Evolutionary conservation across 2,113 vertebrate species (phyloP), one percentile per base, ranked within the genome.

Genomic region (Echinops telfairi): DNA sequence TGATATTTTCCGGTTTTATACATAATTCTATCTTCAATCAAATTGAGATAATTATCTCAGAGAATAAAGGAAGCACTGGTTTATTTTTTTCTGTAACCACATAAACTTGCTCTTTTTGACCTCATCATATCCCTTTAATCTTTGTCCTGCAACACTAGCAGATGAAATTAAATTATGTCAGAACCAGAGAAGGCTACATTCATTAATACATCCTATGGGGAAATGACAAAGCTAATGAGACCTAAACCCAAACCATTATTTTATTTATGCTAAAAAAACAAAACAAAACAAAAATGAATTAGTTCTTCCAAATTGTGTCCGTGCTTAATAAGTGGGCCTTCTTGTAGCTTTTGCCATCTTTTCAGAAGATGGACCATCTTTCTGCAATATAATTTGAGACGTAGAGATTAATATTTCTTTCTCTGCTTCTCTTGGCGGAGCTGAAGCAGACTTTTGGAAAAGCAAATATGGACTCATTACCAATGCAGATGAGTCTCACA

Each of bases 401-500:
- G 86, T 62, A 82, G 20, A 85, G 57, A 80, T 10, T 7, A 86
- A 43, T 43, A 22, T 84, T 60, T 92, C 84, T 93, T 92, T 90
- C 57, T 84, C 4, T 81, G 36, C 70, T 96, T 86, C 47, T 80
- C 36, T 96, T 86, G 76, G 85, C 95, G 43, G 86, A 96, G 17
- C 85, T 83, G 47, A 14, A 53, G 10, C 47, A 77, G 92, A 82
- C 94, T 77, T 94, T 10, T n/a, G 93, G 94, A 96, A 83, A 62
- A 95, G 94, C 83, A 94, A 96, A 83, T 1, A 31, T 88, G 95
- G 96, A 97, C 96, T 97, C 97, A 97, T 98, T 98, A 98, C 96
- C 98, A 97, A 98, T 98, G 97, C 97, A 98, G 97, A 98, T 98
- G 98, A 98, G 94, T 90, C 96, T 97, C 96, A 96, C 97, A 97